phyloP scores from a whole-genome alignment of 2,113 vertebrate species.

The Callaeas wilsoni region DNA sequence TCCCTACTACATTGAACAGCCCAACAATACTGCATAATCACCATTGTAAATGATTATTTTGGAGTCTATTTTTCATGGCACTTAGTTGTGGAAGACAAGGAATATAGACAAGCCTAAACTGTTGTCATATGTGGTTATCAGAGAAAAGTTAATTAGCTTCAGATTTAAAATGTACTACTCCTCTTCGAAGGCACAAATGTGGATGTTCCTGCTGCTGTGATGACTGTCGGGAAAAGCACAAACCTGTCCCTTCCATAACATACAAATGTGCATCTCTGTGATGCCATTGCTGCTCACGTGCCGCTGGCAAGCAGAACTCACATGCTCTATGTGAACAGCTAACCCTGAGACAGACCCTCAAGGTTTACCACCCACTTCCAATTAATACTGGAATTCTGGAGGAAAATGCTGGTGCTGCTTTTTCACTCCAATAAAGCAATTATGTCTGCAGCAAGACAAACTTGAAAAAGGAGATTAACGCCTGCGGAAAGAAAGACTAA shows the following conservation, averaged over 20 bases:
- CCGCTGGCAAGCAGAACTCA: neutral
- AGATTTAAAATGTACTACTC: neutral
- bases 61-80: neutral
- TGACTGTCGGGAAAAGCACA: neutral
- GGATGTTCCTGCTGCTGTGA: neutral
- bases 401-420: neutral
- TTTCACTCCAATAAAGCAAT: neutral
- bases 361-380: neutral
- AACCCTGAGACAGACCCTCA: neutral
- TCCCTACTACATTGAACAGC: neutral
- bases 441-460: neutral
- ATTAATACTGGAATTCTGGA: neutral
- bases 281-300: neutral
- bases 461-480: neutral
- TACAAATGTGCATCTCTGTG: neutral
- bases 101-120: neutral
- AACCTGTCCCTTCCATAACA: neutral
- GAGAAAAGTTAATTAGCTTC: neutral
- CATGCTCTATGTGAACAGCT: neutral
- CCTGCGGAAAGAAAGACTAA: neutral
- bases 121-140: neutral
- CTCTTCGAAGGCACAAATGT: neutral
- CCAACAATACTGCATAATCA: neutral
- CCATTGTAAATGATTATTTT: neutral
- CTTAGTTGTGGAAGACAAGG: neutral